Evolutionary conservation across 2,888 invertebrate genomes (phyloP), one percentile per base, ranked within the genome.

Genomic region (Drosophila atripex): DNA sequence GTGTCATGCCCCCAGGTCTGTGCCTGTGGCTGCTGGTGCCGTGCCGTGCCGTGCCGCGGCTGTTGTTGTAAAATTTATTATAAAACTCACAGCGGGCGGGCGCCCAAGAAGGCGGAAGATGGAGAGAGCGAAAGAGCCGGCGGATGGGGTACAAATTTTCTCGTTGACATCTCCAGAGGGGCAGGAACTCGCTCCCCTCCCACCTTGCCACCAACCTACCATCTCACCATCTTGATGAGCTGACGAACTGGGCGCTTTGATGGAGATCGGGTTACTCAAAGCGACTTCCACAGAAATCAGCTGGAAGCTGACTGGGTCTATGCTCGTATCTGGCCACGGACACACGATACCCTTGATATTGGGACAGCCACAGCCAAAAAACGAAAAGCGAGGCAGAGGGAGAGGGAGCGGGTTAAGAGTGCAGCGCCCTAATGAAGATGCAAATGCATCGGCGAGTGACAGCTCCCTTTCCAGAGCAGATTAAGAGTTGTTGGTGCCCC

Each of bases 361-460:
- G 66, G 57, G 50, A 16, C 11, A 50, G 18, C 63, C 53, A 45
- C 14, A 38, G 16, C 28, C 28, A 47, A 49, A 14, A 41, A 54
- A 35, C 12, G n/a, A 35, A 18, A 18, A 41, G 16, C 6, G 11
- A 8, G 16, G 16, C 0, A 9, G 2, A 5, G 8, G 9, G 12
- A 11, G 5, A 11, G n/a, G 12, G 30, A 58, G 12, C 43, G 43
- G 25, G 12, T 28, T 16, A 4, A 47, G 45, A 53, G 32, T 47
- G 65, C 71, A 65, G 57, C 32, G 57, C 32, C 52, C 58, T 52
- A 88, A 86, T 86, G 75, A 89, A 86, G 86, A 89, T 83, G 89
- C 88, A 72, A 86, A 88, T 76, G 86, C 76, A 73, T 71, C 69
- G 56, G 53, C 54, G 32, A 61, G 32, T 75, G 84, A 88, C 88